A percentile compares a stretch with the other conserved stretches of the same genome.
Conservation (phyloP, 2,113 vertebrate species). For the Cyprinodon variegatus region DNA sequence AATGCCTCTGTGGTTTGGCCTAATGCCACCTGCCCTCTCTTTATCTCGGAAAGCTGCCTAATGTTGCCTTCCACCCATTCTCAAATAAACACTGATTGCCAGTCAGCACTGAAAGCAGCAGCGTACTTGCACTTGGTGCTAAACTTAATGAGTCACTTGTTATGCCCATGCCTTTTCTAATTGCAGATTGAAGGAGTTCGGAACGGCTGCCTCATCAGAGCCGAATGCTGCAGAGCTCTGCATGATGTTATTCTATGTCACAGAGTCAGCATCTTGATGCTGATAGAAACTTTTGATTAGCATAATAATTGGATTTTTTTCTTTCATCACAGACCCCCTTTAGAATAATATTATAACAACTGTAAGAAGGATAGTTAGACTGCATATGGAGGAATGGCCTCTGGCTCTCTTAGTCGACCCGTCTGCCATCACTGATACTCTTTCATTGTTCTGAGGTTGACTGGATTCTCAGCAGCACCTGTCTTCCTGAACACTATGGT, state of each 20-base stretch:
- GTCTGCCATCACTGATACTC: no score
- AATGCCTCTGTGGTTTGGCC: conserved; percentile 37
- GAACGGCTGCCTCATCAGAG: conserved; percentile 4
- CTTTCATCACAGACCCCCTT: not conserved
- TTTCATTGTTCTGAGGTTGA: no score
- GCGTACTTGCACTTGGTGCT: conserved; percentile 3
- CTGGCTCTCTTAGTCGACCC: no score
- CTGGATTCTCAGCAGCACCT: no score
- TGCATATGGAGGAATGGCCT: no score
- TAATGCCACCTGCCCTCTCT: conserved; percentile 20
- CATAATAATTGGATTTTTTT: not conserved
- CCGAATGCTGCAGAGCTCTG: not conserved
- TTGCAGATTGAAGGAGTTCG: conserved; percentile 4
- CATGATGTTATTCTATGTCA: not conserved
- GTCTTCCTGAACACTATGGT: no score
- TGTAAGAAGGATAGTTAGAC: no score
- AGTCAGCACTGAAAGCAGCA: conserved; percentile 7
- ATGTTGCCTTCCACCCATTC: conserved; percentile 34
- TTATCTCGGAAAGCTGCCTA: conserved; percentile 36
- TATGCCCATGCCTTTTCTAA: conserved; percentile 10
- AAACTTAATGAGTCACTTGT: conserved; percentile 26
- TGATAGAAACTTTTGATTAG: not conserved
- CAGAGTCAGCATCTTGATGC: not conserved
- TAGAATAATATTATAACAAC: not conserved
- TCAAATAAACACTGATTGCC: conserved; percentile 24